Conservation (phyloP, 2,113 vertebrate genomes). For the Chlorodrepanis virens region DNA sequence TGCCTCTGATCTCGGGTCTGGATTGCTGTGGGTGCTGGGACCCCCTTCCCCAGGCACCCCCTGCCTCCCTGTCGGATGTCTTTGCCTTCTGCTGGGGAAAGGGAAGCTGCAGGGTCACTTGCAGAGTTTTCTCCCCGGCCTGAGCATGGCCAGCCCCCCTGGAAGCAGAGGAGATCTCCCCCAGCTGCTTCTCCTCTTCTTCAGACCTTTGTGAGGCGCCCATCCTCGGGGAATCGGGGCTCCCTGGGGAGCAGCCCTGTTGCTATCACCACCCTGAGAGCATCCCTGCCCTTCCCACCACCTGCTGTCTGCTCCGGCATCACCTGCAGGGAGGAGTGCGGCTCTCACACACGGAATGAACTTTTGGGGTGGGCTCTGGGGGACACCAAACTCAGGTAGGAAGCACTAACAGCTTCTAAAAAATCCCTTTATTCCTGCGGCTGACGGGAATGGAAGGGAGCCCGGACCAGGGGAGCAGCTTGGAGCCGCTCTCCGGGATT, state of each 20-base stretch:
- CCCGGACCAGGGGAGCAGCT: conserved; percentile 28
- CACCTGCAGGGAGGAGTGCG: background rate
- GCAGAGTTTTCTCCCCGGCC: background rate
- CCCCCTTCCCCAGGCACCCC: background rate
- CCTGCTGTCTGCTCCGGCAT: background rate
- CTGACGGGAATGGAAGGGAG: background rate
- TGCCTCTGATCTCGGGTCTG: background rate
- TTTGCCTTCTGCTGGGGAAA: background rate
- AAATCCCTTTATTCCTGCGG: background rate
- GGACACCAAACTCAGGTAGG: background rate
- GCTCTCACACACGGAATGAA: background rate
- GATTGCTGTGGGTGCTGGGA: background rate
- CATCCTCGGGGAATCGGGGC: background rate
- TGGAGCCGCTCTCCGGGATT: conserved; percentile 36
- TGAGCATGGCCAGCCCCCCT: background rate
- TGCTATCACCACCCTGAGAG: background rate
- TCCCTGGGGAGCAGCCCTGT: background rate
- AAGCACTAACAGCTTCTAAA: background rate
- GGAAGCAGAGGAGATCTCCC: background rate
- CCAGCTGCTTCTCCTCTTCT: background rate
- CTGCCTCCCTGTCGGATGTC: background rate
- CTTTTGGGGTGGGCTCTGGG: background rate
- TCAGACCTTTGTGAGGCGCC: rapidly evolving
- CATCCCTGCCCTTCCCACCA: background rate
- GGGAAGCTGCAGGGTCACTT: background rate